Percentiles rank a stretch among this genome's conserved stretches.
Evolutionary conservation across 2,888 invertebrate genomes (phyloP).

Genomic region (Macaria liturata): DNA sequence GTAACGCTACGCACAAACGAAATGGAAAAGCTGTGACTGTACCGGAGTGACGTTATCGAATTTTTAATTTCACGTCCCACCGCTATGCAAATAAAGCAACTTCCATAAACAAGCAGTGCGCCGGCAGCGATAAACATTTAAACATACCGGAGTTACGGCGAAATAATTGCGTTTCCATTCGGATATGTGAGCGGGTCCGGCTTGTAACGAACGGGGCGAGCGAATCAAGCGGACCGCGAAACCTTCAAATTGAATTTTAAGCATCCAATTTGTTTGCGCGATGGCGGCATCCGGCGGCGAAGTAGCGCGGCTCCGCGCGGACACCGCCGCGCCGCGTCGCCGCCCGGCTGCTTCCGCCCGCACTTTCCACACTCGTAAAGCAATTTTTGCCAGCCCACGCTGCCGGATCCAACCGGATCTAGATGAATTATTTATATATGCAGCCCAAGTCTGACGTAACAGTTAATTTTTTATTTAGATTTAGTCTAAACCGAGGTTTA

Average conservation of each 20-base stretch:
- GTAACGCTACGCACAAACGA: slow-evolving; percentile 16
- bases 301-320: slow-evolving; percentile 34
- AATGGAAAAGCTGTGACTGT: slow-evolving; percentile 16
- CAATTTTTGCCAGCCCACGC: slow-evolving; percentile 66
- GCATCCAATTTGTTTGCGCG: slow-evolving; percentile 81
- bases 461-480: slow-evolving; percentile 27
- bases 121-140: slow-evolving; percentile 50
- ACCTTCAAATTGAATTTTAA: slow-evolving; percentile 83
- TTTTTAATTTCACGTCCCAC: slow-evolving; percentile 39
- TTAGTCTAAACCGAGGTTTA: slow-evolving; percentile 20
- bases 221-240: slow-evolving; percentile 80
- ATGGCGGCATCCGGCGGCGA: slow-evolving; percentile 52
- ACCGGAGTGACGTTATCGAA: slow-evolving; percentile 29
- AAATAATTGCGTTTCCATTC: slow-evolving; percentile 74
- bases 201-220: slow-evolving; percentile 72
- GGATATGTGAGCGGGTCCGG: slow-evolving; percentile 69
- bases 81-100: slow-evolving; percentile 43
- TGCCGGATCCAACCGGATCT: slow-evolving; percentile 57
- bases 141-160: slow-evolving; percentile 58
- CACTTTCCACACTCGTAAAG: slow-evolving; percentile 67
- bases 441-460: slow-evolving; percentile 36
- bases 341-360: slow-evolving; percentile 22
- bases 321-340: no score
- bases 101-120: slow-evolving; percentile 34
- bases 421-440: slow-evolving; percentile 64